Evolutionary conservation across 2,888 invertebrate species (phyloP).

Genomic region (Ophion obscuratus): DNA sequence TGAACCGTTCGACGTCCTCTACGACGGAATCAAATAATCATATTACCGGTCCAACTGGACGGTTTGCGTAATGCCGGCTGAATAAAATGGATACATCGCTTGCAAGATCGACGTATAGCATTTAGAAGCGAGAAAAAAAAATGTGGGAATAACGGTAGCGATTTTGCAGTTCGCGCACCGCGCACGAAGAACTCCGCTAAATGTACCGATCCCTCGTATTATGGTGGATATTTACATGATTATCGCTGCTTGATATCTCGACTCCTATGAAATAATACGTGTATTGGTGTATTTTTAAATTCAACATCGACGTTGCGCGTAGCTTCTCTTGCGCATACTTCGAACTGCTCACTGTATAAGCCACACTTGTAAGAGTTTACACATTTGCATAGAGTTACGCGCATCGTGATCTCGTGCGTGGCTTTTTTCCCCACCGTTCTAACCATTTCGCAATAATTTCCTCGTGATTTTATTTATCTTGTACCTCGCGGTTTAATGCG

Average conservation of each 20-base stretch:
- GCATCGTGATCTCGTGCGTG: slow-evolving; percentile 16
- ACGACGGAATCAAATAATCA: slow-evolving; percentile 25
- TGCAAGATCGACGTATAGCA: not conserved
- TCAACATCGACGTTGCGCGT: slow-evolving; percentile 54
- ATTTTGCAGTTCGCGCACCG: slow-evolving; percentile 6
- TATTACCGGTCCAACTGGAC: slow-evolving; percentile 26
- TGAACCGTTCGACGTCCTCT: slow-evolving; percentile 12
- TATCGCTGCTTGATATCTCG: slow-evolving; percentile 75
- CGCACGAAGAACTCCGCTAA: slow-evolving; percentile 60
- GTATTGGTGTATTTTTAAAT: slow-evolving; percentile 14
- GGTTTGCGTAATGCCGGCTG: slow-evolving; percentile 9
- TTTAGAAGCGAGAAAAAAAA: slow-evolving; percentile 19
- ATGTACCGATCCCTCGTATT: slow-evolving; percentile 62
- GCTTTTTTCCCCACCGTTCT: slow-evolving; percentile 6
- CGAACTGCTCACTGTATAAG: slow-evolving; percentile 30
- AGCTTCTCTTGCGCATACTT: slow-evolving; percentile 39
- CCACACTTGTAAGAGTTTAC: slow-evolving; percentile 32
- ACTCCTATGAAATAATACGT: slow-evolving; percentile 40
- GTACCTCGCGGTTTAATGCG: not conserved
- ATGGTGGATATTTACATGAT: slow-evolving; percentile 74
- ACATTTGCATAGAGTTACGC: slow-evolving; percentile 59
- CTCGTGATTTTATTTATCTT: slow-evolving; percentile 14
- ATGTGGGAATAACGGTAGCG: slow-evolving; percentile 29
- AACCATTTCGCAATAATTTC: slow-evolving; percentile 28
- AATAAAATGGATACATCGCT: slow-evolving; percentile 9